Conservation (phyloP, 1,140 invertebrate genomes). For the Orchestia grillus region DNA sequence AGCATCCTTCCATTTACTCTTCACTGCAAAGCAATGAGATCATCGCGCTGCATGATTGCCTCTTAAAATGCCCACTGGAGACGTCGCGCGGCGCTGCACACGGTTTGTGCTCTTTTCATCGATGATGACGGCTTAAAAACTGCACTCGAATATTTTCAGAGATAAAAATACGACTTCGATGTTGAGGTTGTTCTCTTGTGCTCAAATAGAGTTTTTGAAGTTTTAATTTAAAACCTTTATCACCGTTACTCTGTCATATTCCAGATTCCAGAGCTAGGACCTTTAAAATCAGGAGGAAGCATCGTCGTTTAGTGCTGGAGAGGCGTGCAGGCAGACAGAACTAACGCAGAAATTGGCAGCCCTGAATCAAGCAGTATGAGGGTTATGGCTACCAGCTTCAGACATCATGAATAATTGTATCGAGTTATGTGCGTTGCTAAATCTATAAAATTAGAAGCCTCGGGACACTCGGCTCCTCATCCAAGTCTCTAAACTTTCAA, state of each 20-base stretch:
- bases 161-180: neutral
- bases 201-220: neutral
- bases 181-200: neutral
- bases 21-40: neutral
- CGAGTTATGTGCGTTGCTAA: neutral
- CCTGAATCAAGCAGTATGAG: no score
- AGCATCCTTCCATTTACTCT: neutral
- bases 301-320: neutral
- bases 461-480: neutral
- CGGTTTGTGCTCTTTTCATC: neutral
- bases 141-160: neutral
- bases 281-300: neutral
- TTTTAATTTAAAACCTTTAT: neutral
- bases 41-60: neutral
- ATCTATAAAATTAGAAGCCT: neutral
- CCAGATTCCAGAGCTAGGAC: neutral
- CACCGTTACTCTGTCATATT: neutral
- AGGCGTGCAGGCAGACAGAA: neutral
- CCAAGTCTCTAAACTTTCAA: neutral
- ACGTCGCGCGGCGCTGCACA: neutral
- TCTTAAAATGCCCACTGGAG: neutral
- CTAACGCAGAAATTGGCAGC: neutral
- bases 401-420: neutral
- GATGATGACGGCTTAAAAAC: neutral
- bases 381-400: neutral